Conservation (phyloP, 2,113 vertebrate species). For the Tragelaphus strepsiceros region DNA sequence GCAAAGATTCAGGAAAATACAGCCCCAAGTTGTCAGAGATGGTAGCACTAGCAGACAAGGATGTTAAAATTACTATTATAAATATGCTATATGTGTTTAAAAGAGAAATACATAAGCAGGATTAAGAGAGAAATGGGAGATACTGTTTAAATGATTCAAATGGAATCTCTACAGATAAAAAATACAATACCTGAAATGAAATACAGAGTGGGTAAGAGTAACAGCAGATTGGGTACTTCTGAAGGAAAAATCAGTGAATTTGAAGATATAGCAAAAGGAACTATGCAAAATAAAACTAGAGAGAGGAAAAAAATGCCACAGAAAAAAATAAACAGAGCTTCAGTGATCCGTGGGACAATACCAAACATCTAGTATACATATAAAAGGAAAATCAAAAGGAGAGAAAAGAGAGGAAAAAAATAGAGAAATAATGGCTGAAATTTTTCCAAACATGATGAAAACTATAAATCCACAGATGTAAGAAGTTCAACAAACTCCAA, state of each 20-base stretch:
- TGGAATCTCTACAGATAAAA: neutral
- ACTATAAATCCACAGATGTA: neutral
- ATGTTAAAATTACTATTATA: neutral
- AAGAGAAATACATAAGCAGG: neutral
- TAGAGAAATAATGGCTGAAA: neutral
- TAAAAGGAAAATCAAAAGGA: neutral
- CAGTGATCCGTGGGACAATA: neutral
- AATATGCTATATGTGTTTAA: neutral
- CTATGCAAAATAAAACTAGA: neutral
- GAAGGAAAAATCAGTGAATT: neutral
- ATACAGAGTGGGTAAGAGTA: neutral
- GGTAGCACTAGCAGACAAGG: neutral
- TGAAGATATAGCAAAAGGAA: neutral
- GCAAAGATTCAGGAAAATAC: neutral
- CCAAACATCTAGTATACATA: neutral
- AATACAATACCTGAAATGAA: neutral
- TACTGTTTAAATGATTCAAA: neutral
- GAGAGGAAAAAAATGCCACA: neutral
- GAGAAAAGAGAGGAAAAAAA: neutral
- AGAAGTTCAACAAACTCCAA: constrained; percentile 15
- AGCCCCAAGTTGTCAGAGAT: neutral
- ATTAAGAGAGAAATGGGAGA: neutral
- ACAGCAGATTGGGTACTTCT: neutral
- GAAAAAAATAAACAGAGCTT: neutral
- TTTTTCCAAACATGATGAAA: constrained; percentile 12